Evolutionary conservation across 2,888 invertebrate genomes (phyloP).

Genomic region (Mimumesa dahlbomi): DNA sequence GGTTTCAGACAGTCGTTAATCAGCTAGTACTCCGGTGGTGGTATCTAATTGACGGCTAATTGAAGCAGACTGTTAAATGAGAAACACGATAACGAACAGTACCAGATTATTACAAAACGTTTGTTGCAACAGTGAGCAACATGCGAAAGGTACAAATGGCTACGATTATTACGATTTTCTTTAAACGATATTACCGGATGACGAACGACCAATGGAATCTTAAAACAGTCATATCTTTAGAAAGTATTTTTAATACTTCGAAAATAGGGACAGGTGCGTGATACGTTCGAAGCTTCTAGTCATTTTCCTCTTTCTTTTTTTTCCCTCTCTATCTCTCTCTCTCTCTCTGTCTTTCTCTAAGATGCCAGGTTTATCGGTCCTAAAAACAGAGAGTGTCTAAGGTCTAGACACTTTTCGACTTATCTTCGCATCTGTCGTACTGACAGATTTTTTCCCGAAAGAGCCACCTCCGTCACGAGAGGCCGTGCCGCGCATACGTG

Average conservation of each 20-base stretch:
- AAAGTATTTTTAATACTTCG: background rate
- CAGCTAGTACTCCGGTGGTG: slow-evolving; percentile 56
- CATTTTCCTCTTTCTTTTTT: too few relatives aligned
- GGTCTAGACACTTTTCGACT: slow-evolving; percentile 34
- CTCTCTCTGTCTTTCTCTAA: too few relatives aligned
- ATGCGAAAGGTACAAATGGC: slow-evolving; percentile 47
- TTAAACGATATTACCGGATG: slow-evolving; percentile 14
- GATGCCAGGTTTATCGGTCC: too few relatives aligned
- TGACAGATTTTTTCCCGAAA: slow-evolving; percentile 64
- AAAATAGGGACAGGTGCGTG: slow-evolving; percentile 35
- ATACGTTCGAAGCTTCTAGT: background rate
- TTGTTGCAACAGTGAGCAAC: slow-evolving; percentile 51
- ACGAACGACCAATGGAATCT: slow-evolving; percentile 21
- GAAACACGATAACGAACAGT: slow-evolving; percentile 62
- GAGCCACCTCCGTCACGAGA: slow-evolving; percentile 41
- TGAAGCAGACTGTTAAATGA: slow-evolving; percentile 64
- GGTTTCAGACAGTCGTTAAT: slow-evolving; percentile 65
- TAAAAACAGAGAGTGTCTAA: slow-evolving; percentile 15
- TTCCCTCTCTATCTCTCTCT: too few relatives aligned
- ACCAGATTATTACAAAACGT: slow-evolving; percentile 61
- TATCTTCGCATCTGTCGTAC: slow-evolving; percentile 68
- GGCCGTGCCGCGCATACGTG: slow-evolving; percentile 59
- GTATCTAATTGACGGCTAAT: slow-evolving; percentile 68
- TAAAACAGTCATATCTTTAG: background rate
- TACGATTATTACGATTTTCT: slow-evolving; percentile 39